Evolutionary conservation across 92 coral and sea anemone genomes (phyloP).

Genomic region (Epizoanthus scotinus): DNA sequence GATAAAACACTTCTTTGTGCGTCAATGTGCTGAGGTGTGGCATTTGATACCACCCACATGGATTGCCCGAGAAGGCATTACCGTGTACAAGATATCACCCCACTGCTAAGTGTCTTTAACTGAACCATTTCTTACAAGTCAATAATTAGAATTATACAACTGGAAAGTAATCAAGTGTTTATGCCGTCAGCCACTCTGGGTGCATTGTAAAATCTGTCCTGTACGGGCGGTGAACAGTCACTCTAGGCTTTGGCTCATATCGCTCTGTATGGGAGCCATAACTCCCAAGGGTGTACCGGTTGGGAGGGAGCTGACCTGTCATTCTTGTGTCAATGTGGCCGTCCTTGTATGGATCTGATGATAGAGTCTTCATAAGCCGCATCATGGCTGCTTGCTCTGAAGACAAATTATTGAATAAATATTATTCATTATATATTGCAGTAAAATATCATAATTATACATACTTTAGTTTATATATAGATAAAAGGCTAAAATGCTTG

Average conservation of each 20-base stretch:
- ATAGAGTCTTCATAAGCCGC: conserved; percentile 72
- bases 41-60: no score
- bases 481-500: no score
- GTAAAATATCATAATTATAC: no score
- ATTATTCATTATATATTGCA: no score
- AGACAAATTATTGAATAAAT: neutral
- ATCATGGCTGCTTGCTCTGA: conserved; percentile 80
- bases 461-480: no score
- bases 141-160: no score
- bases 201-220: conserved; percentile 68
- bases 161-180: neutral
- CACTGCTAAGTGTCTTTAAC: no score
- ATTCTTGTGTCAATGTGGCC: conserved; percentile 67
- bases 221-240: conserved; percentile 54
- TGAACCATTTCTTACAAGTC: no score
- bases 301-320: conserved; percentile 81
- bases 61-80: no score
- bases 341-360: conserved; percentile 71
- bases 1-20: no score
- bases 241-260: conserved; percentile 39
- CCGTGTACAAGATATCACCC: no score
- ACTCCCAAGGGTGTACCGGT: conserved; percentile 80
- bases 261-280: conserved; percentile 47
- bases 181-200: conserved; percentile 50
- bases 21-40: no score